Base-by-base conservation (phyloP, 2,797 vertebrate species). In the Pipistrellus pygmaeus region DNA sequence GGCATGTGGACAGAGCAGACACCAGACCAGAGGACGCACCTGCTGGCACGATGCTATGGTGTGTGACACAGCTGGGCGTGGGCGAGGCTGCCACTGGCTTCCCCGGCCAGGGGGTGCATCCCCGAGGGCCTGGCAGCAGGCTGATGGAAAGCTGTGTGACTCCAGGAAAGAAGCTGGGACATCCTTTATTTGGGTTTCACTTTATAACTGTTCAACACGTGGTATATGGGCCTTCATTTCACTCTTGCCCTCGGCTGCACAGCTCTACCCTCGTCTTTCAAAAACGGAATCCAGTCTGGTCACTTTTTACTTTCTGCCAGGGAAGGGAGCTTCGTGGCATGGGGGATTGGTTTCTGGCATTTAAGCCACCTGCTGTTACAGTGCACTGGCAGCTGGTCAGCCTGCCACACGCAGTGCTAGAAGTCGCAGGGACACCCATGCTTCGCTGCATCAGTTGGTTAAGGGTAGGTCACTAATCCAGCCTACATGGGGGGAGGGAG, bases 121-220 rank as follows among this genome's bases (percentile, higher is more conserved):
- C 57, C 30, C n/a, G 55, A 51, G 11, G 25, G 41, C 30, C 53
- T 41, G 11, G 8, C 35, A 6, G 18, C 12, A 20, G 55, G 15
- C 57, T 72, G 6, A 35, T 38, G 18, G 69, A 62, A 53, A 53
- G 10, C 12, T 73, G 6, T 88, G 48, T 85, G 81, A 48, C 78
- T 93, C 30, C 62, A 82, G 44, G 62, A 87, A 90, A 30, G 69
- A 32, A 75, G 66, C 30, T 51, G 20, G 64, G 51, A 71, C 6
- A 13, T 62, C 44, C 81, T 93, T 86, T 68, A 68, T 71, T 55
- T 88, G 68, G 68, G 77, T 88, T 96, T 95, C 55, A 64, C 55
- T 86, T 93, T 68, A 32, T 53, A 68, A 48, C 72, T 73, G 9
- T 60, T 82, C 69, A 78, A 72, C 51, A 7, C 25, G 25, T 38